Evolutionary conservation across 2,797 vertebrate genomes (phyloP).

Genomic region (Fringilla coelebs): DNA sequence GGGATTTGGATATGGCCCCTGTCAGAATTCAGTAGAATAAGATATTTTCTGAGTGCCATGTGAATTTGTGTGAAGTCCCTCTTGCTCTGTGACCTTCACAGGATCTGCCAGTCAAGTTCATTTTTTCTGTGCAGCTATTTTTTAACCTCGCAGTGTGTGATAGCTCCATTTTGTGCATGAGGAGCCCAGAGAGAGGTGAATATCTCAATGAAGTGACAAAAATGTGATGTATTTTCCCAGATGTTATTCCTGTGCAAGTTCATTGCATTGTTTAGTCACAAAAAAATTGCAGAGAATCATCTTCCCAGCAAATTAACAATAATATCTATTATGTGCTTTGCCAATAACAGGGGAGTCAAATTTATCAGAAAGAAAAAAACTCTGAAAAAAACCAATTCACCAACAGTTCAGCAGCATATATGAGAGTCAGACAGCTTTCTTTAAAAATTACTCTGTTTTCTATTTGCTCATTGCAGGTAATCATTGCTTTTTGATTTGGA

Average conservation of each 20-base stretch:
- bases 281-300: not conserved
- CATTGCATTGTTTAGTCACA: not conserved
- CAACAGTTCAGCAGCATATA: not conserved
- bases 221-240: not conserved
- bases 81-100: not conserved
- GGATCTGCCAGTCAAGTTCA: not conserved
- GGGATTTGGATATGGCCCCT: not conserved
- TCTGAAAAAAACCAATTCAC: not conserved
- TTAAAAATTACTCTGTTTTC: not conserved
- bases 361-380: not conserved
- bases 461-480: not conserved
- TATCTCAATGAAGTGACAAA: not conserved
- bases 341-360: not conserved
- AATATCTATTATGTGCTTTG: not conserved
- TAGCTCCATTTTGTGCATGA: not conserved
- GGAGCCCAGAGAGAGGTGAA: not conserved
- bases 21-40: not conserved
- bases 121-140: not conserved
- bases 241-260: not conserved
- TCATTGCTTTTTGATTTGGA: not conserved
- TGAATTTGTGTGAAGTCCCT: not conserved
- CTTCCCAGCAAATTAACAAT: not conserved
- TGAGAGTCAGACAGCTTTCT: not conserved
- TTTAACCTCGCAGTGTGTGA: not conserved
- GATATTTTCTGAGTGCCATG: not conserved